Evolutionary conservation across 2,888 invertebrate genomes (phyloP), one percentile per base, ranked within the genome.

Genomic region (Leptopilina myrica): DNA sequence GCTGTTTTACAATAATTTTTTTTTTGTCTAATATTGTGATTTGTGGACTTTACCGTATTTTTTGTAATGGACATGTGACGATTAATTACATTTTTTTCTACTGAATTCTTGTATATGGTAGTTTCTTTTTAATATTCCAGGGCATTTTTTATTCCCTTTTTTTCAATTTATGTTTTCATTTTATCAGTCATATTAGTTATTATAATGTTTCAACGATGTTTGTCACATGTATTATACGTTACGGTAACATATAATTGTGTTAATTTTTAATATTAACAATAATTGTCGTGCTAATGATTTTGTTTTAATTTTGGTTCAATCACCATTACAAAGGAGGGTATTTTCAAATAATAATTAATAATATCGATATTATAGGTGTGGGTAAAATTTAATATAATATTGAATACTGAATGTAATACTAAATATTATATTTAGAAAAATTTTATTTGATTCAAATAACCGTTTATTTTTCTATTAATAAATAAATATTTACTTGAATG

Each of bases 81-180:
- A 49, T 53, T n/a, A 69, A 69, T 53, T 53, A 73, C 33, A 73
- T 56, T 8, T 14, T 73, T 33, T 26, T 56, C 56, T 56, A 73
- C 56, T 9, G 8, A 43, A 43, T 43, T 43, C 8, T 43, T 43
- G 1, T 43, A 33, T 5, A 3, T 62, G 20, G 26, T 14, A 49
- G 33, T 69, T 26, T 53, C 56, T 53, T 69, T 33, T 33, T 33
- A 33, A 33, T 33, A 33, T 33, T 33, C 33, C 33, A 33, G 33
- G 14, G 14, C 26, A 56, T 53, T 53, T 6, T 53, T 53, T 69
- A 43, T 8, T 53, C 26, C n/a, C 20, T 49, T 49, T 26, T 26
- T 20, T 62, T 62, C 62, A 20, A n/a, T n/a, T 49, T 49, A 49
- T 62, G 62, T 62, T 62, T 8, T 53, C 15, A 15, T 49, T 49